These are phyloP conservation scores for Coelopa pilipes DNA, from an alignment of 2,888 invertebrate species.

Conservation along the genomic window DNA sequence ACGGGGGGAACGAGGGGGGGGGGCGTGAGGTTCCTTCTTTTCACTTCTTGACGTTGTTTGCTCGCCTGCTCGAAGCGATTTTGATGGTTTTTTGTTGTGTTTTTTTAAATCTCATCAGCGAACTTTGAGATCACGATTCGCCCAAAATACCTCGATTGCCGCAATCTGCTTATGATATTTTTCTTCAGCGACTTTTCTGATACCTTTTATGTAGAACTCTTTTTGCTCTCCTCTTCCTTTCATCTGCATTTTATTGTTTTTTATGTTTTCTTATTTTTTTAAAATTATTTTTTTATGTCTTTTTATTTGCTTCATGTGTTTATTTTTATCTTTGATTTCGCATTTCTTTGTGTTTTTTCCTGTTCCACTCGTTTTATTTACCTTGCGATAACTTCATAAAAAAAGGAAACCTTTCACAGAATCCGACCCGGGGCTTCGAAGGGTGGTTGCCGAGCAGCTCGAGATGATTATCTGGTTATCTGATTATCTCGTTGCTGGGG, in stretches of 20 bases:
- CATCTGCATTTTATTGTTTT: not conserved
- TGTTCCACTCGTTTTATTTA: not conserved
- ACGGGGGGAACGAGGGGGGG: no score
- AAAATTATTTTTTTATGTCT: not conserved
- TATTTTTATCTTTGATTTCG: conserved; percentile 31
- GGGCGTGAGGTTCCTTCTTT: no score
- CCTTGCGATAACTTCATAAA: not conserved
- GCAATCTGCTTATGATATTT: conserved; percentile 6
- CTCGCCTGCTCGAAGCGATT: no score
- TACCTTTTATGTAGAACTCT: conserved; percentile 2
- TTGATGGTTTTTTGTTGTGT: no score
- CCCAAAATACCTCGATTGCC: not conserved
- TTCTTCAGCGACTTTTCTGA: not conserved
- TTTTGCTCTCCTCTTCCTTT: conserved; percentile 32
- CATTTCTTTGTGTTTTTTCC: conserved; percentile 1
- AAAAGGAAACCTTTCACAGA: not conserved
- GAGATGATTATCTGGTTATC: no score
- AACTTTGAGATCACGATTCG: no score
- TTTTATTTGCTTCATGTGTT: conserved; percentile 28
- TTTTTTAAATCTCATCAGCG: no score
- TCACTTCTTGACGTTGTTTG: no score
- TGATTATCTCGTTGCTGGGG: no score
- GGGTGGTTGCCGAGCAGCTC: no score
- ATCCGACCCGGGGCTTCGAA: no score
- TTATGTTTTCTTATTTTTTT: not conserved